phyloP scores from a whole-genome alignment of 53 echinoderm and acorn worm species.

The Hippasteria phrygiana region DNA sequence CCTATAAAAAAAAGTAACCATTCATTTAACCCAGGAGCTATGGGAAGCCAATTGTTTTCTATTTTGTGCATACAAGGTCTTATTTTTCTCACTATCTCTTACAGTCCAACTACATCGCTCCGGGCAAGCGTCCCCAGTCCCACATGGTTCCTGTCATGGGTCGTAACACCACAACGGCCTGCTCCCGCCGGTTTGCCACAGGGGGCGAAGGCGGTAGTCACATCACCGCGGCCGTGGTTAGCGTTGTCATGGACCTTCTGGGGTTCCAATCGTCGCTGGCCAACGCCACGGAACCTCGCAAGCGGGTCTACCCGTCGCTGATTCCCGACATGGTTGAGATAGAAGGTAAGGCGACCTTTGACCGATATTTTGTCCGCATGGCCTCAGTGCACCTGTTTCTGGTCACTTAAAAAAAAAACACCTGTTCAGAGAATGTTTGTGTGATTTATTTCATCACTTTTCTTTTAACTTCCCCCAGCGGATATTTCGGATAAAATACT shows the following conservation, averaged over 20 bases:
- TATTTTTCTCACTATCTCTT: background rate
- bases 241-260: slow-evolving; percentile 64
- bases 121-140: slow-evolving; percentile 85
- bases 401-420: too few species aligned
- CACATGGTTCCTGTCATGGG: slow-evolving; percentile 80
- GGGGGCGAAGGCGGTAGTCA: slow-evolving; percentile 69
- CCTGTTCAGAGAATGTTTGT: background rate
- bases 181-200: slow-evolving; percentile 76
- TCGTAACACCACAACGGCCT: slow-evolving; percentile 78
- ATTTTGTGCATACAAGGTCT: too few species aligned
- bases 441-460: background rate
- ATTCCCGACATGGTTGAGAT: slow-evolving; percentile 57
- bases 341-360: slow-evolving; percentile 60
- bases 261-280: slow-evolving; percentile 29
- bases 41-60: too few species aligned
- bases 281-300: slow-evolving; percentile 12
- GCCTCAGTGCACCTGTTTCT: too few species aligned
- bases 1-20: too few species aligned
- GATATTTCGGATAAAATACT: slow-evolving; percentile 22
- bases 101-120: slow-evolving; percentile 83
- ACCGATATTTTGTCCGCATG: background rate
- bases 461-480: background rate
- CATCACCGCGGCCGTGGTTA: slow-evolving; percentile 60
- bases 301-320: slow-evolving; percentile 48
- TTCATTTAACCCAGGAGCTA: too few species aligned